These are phyloP conservation scores for Cyprinodon diabolis DNA, from an alignment of 2,797 vertebrate genomes.

Conservation along the genomic window DNA sequence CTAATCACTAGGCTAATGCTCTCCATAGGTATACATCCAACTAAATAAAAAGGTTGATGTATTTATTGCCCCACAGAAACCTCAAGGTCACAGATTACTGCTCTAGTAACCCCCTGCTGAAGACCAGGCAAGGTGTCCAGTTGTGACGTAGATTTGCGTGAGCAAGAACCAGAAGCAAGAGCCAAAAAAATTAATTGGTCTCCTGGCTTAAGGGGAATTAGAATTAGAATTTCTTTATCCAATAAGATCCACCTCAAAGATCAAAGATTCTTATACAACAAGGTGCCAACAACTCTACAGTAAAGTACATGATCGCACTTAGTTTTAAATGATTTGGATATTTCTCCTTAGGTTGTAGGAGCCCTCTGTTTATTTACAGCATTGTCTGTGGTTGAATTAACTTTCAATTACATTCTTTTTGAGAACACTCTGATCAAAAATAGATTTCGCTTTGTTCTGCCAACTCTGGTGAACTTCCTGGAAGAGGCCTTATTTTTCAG, in stretches of 20 bases:
- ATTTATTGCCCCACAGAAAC: neutral
- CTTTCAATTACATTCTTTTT: neutral
- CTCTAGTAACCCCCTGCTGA: neutral
- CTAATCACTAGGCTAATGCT: neutral
- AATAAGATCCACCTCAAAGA: constrained; percentile 60
- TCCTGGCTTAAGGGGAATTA: constrained; percentile 63
- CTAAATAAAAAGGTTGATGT: neutral
- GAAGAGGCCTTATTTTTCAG: neutral
- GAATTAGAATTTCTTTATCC: constrained; percentile 52
- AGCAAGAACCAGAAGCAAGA: constrained; percentile 31
- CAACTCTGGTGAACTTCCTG: neutral
- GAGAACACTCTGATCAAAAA: neutral
- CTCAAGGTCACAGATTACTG: neutral
- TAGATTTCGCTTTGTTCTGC: neutral
- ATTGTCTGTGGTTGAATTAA: neutral
- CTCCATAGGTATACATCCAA: neutral
- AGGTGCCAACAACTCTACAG: neutral
- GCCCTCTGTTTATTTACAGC: neutral
- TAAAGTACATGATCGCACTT: neutral
- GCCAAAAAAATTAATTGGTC: constrained; percentile 57
- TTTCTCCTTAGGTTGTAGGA: neutral
- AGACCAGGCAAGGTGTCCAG: neutral
- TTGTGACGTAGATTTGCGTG: constrained; percentile 32
- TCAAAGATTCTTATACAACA: constrained; percentile 68
- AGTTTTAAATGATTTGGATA: neutral